phyloP scores from a whole-genome alignment of 2,888 invertebrate genomes.

The Smittia sp. region DNA sequence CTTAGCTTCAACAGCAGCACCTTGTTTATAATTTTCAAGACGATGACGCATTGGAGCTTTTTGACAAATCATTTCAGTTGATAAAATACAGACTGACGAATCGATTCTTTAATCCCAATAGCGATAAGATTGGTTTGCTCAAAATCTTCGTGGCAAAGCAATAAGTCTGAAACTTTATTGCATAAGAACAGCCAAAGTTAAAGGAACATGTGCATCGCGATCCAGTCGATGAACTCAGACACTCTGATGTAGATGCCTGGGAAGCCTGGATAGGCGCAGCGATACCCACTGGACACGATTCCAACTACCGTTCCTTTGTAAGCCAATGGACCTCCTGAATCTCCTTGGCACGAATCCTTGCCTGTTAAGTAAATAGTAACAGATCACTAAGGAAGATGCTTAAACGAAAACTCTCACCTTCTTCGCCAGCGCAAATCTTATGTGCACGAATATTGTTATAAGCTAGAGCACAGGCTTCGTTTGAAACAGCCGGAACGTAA shows the following conservation, averaged over 20 bases:
- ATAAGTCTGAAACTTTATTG: too few relatives aligned
- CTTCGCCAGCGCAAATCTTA: conserved; percentile 24
- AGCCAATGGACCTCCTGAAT: not conserved
- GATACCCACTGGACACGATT: conserved; percentile 8
- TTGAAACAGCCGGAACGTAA: conserved; percentile 21
- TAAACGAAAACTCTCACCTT: conserved; percentile 25
- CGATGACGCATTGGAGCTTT: too few relatives aligned
- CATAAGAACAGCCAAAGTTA: too few relatives aligned
- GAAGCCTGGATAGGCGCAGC: conserved; percentile 13
- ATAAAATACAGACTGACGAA: too few relatives aligned
- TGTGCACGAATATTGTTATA: conserved; percentile 9
- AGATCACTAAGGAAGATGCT: not conserved
- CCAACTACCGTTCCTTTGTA: not conserved
- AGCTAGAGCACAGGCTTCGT: conserved; percentile 21
- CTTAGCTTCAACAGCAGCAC: too few relatives aligned
- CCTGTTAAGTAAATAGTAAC: not conserved
- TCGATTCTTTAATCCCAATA: too few relatives aligned
- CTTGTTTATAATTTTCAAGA: too few relatives aligned
- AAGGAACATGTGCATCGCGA: not conserved
- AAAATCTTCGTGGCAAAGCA: too few relatives aligned
- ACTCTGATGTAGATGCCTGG: conserved; percentile 19
- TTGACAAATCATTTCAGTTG: too few relatives aligned
- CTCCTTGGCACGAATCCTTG: not conserved
- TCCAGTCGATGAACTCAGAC: conserved; percentile 22
- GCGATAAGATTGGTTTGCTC: too few relatives aligned